Evolutionary conservation across 2,797 vertebrate genomes (phyloP).

Genomic region (Hybognathus amarus): DNA sequence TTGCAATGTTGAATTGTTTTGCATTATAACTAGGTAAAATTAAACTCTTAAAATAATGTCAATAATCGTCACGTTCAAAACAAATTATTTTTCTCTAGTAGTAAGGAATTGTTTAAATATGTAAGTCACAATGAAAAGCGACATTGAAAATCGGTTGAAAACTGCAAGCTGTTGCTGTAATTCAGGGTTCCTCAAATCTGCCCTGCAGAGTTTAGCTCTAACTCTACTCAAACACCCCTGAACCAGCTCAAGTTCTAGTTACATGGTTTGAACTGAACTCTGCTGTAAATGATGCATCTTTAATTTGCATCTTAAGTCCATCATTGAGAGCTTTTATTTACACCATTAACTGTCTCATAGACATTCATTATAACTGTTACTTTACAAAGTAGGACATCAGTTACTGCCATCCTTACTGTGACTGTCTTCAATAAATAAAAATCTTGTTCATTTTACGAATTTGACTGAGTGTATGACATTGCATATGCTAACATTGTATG

Average conservation of each 20-base stretch:
- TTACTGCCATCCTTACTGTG: background rate
- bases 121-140: background rate
- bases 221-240: background rate
- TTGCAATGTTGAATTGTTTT: background rate
- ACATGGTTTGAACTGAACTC: background rate
- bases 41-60: background rate
- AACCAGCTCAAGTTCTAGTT: background rate
- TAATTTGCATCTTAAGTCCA: constrained; percentile 13
- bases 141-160: background rate
- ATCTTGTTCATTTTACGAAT: background rate
- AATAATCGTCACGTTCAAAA: background rate
- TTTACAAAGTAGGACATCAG: constrained; percentile 11
- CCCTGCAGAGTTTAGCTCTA: background rate
- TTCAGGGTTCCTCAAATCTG: background rate
- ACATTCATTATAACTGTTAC: background rate
- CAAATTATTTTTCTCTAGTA: background rate
- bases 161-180: background rate
- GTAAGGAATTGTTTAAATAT: background rate
- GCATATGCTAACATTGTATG: background rate
- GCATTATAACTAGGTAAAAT: background rate
- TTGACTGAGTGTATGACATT: background rate
- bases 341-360: constrained; percentile 13
- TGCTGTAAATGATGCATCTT: background rate
- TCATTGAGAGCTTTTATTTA: background rate
- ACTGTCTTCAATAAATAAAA: background rate